These are phyloP conservation scores for Bucco capensis DNA, from an alignment of 2,113 vertebrate genomes.

Conservation along the genomic window DNA sequence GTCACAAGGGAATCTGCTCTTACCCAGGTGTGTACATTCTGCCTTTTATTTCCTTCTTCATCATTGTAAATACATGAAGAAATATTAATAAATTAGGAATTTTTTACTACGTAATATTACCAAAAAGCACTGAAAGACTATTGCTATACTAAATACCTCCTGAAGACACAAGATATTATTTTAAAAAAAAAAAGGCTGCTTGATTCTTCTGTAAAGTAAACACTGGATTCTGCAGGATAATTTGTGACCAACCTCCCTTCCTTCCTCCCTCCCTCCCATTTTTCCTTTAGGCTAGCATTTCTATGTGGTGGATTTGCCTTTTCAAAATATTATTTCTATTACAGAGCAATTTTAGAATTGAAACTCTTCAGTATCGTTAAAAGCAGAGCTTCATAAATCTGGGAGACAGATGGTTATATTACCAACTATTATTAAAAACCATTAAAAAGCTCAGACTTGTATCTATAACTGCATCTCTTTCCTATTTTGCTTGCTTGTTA, in stretches of 20 bases:
- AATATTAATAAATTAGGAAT: background rate
- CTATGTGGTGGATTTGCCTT: background rate
- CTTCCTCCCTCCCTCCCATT: background rate
- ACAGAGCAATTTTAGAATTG: conserved; percentile 10
- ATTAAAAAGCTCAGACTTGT: background rate
- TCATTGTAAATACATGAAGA: background rate
- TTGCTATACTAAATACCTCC: background rate
- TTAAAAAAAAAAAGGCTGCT: background rate
- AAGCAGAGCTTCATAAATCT: conserved; percentile 31
- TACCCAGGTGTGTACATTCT: background rate
- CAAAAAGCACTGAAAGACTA: background rate
- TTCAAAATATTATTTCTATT: conserved; percentile 46
- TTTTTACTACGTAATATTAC: background rate
- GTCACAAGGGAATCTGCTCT: background rate
- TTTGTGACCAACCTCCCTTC: background rate
- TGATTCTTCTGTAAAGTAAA: background rate
- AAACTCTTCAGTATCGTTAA: background rate
- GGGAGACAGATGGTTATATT: background rate
- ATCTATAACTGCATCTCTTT: background rate
- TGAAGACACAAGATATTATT: background rate
- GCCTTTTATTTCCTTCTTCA: background rate
- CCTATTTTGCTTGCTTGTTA: background rate
- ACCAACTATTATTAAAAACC: background rate
- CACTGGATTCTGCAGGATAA: background rate
- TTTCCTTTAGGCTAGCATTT: background rate